Evolutionary conservation across 2,113 vertebrate genomes (phyloP).

Genomic region (Desmodus rotundus): DNA sequence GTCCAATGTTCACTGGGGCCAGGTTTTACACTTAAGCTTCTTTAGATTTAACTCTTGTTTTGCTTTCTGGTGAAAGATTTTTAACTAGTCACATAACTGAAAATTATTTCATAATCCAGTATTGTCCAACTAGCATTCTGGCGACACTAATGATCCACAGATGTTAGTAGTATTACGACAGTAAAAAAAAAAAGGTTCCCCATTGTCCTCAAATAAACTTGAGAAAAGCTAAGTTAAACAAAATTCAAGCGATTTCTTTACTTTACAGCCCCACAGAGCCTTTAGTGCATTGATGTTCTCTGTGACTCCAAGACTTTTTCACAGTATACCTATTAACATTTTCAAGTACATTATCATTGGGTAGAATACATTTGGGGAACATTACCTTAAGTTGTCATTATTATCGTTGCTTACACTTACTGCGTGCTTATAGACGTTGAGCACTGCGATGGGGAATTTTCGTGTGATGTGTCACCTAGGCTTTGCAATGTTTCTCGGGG

Average conservation of each 20-base stretch:
- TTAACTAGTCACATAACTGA: not conserved
- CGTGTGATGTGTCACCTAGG: not conserved
- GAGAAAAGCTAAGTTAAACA: not conserved
- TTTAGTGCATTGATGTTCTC: not conserved
- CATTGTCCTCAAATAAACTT: not conserved
- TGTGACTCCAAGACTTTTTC: not conserved
- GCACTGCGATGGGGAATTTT: not conserved
- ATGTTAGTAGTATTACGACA: not conserved
- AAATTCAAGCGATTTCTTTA: not conserved
- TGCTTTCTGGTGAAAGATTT: not conserved
- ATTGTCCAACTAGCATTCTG: not conserved
- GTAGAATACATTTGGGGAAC: not conserved
- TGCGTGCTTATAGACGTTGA: not conserved
- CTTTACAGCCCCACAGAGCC: not conserved
- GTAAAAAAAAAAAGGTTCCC: not conserved
- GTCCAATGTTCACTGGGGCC: not conserved
- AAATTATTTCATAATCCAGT: not conserved
- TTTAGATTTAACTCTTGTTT: not conserved
- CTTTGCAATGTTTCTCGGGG: not conserved
- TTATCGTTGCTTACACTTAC: not conserved
- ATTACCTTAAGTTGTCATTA: not conserved
- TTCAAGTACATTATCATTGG: not conserved
- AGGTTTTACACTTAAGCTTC: not conserved
- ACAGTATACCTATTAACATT: not conserved
- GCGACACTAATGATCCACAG: no score